Percentiles rank a stretch among this genome's conserved stretches.
phyloP scores from a whole-genome alignment of 2,888 invertebrate genomes.

The Ormyrus pomaceus region DNA sequence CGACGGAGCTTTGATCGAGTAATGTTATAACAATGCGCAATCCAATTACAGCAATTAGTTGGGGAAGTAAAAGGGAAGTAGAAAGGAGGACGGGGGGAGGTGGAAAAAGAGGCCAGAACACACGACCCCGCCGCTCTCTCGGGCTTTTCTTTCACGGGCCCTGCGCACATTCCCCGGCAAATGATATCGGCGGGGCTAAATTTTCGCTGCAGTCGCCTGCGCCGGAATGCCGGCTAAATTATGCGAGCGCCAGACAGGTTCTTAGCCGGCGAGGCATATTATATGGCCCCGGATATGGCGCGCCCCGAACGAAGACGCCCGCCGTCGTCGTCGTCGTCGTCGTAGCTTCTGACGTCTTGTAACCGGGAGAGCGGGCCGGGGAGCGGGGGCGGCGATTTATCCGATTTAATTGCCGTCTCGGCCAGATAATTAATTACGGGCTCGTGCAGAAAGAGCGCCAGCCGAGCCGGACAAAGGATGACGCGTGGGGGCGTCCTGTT shows the following conservation, averaged over 20 bases:
- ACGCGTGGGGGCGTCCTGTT: constrained; percentile 19
- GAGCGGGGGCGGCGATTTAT: constrained; percentile 60
- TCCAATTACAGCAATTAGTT: constrained; percentile 54
- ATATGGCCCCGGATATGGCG: no score
- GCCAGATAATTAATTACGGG: constrained; percentile 64
- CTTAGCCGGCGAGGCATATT: no score
- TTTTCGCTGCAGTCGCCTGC: no score
- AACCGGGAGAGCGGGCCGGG: neutral
- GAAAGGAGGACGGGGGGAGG: neutral
- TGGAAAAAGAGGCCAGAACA: neutral
- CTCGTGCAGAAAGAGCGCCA: constrained; percentile 15
- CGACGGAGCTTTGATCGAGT: constrained; percentile 53
- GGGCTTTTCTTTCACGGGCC: neutral
- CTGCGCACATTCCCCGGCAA: neutral
- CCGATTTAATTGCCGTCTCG: constrained; percentile 64
- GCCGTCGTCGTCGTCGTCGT: neutral
- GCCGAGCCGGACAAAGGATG: constrained; percentile 45
- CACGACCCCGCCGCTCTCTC: neutral
- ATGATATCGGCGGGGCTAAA: no score
- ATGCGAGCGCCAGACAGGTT: no score
- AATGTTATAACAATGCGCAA: constrained; percentile 56
- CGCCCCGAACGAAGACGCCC: no score
- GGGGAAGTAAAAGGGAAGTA: constrained; percentile 51
- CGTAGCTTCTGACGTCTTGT: constrained; percentile 15
- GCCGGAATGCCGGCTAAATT: no score